Evolutionary conservation across 2,888 invertebrate genomes (phyloP).

Genomic region (Lycocerus yunnanus): DNA sequence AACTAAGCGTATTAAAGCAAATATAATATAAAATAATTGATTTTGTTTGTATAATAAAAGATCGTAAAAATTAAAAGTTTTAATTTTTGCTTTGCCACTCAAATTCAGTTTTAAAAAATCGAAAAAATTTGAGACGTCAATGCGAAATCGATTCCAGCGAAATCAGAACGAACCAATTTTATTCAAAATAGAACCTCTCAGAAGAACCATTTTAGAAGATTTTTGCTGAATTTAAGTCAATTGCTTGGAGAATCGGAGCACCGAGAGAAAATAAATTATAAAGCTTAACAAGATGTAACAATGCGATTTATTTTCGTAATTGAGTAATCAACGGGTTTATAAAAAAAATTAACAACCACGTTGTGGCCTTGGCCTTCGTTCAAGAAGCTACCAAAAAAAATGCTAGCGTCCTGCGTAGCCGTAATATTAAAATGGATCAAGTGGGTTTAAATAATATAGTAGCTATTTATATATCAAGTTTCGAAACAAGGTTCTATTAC

Average conservation of each 20-base stretch:
- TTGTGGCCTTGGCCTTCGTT: not conserved
- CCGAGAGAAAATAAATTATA: not conserved
- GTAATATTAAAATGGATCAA: too few species aligned
- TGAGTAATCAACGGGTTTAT: not conserved
- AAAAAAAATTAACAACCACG: not conserved
- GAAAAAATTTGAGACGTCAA: not conserved
- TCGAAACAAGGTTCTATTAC: too few species aligned
- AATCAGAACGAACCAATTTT: not conserved
- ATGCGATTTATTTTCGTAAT: not conserved
- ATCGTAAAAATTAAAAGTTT: too few species aligned
- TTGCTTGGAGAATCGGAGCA: not conserved
- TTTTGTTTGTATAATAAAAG: too few species aligned
- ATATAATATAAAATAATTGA: too few species aligned
- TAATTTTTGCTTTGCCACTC: not conserved
- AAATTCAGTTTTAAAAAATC: too few species aligned
- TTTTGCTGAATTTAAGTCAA: not conserved
- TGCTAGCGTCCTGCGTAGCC: too few species aligned
- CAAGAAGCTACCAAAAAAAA: too few species aligned
- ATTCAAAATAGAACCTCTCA: not conserved
- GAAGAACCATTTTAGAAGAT: not conserved
- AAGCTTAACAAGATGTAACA: not conserved
- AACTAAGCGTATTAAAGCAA: too few species aligned
- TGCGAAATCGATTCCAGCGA: not conserved
- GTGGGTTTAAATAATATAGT: too few species aligned
- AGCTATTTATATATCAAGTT: too few species aligned